Conservation (phyloP, 2,797 vertebrate genomes). For the Scolopax bukidnonensis region DNA sequence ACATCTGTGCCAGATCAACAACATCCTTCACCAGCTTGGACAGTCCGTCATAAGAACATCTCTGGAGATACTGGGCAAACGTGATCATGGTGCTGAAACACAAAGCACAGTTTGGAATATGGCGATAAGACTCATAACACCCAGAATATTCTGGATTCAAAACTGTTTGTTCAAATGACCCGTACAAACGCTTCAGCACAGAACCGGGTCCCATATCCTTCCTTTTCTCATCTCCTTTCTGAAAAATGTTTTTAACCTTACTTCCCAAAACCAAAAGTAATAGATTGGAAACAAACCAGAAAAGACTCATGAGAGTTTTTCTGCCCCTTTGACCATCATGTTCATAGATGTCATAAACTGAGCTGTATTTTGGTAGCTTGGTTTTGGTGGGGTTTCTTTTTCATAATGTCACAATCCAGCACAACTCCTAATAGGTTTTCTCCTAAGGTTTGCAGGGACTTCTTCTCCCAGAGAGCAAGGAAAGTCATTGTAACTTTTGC, state of each 20-base stretch:
- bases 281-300: neutral
- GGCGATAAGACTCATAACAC: neutral
- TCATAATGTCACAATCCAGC: neutral
- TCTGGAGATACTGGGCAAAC: constrained; percentile 76
- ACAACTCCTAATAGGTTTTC: neutral
- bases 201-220: neutral
- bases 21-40: constrained; percentile 55
- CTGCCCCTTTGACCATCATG: neutral
- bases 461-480: neutral
- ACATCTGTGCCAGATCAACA: constrained; percentile 69
- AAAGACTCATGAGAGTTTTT: neutral
- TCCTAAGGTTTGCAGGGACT: neutral
- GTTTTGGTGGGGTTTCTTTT: rapidly evolving
- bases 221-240: neutral
- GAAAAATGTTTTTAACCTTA: neutral
- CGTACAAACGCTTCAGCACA: neutral
- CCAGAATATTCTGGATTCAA: neutral
- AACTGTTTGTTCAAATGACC: neutral
- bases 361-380: neutral
- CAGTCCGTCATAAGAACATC: constrained; percentile 45
- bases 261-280: neutral
- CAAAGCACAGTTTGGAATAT: neutral
- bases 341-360: neutral
- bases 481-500: neutral
- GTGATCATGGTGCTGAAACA: constrained; percentile 67